Evolutionary conservation across 2,797 vertebrate genomes (phyloP).

Genomic region (Sebastiscus tertius): DNA sequence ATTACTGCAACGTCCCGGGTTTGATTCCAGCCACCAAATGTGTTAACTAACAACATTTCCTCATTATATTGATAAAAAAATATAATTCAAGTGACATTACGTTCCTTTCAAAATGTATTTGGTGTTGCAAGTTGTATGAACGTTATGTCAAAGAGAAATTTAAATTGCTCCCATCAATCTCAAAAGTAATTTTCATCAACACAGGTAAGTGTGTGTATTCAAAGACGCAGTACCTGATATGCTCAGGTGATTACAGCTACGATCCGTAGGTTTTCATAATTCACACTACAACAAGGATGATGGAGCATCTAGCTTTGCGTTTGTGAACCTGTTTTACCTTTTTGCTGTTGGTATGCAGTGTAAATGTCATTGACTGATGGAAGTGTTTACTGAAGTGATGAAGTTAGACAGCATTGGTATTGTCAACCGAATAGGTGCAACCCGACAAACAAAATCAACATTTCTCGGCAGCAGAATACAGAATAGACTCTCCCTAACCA

Average conservation of each 20-base stretch:
- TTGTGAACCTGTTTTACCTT: conserved; percentile 16
- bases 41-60: not conserved
- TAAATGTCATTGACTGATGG: conserved; percentile 41
- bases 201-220: not conserved
- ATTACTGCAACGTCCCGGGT: no score
- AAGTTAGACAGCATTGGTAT: conserved; percentile 3
- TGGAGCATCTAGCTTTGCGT: not conserved
- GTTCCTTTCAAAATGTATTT: not conserved
- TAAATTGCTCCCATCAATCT: not conserved
- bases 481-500: not conserved
- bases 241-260: not conserved
- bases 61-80: not conserved
- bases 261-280: not conserved
- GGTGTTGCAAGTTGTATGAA: not conserved
- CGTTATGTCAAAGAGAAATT: not conserved
- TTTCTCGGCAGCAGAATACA: not conserved
- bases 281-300: not conserved
- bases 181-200: not conserved
- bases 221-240: not conserved
- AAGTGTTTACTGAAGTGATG: conserved; percentile 28
- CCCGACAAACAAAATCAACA: conserved; percentile 17
- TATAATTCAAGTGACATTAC: not conserved
- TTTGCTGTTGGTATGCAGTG: conserved; percentile 1
- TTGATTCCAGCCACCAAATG: no score
- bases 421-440: conserved; percentile 15